phyloP scores from a whole-genome alignment of 2,113 vertebrate genomes.

The Gobio gobio region DNA sequence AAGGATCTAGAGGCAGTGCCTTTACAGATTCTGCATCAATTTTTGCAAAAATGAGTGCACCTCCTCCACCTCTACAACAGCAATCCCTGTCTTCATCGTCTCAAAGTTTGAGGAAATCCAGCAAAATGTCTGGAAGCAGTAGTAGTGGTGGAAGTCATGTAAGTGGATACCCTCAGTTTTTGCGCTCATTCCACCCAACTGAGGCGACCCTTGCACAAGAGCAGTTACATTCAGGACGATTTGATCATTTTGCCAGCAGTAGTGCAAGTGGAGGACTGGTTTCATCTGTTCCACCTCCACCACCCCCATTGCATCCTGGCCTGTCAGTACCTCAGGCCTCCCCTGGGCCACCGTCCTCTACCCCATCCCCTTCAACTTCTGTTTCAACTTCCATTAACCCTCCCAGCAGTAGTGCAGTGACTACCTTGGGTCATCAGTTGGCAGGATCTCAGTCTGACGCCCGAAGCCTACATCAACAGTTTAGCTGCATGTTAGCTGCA shows the following conservation, averaged over 20 bases:
- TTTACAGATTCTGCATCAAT: constrained; percentile 83
- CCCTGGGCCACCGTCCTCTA: constrained; percentile 79
- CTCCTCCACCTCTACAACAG: constrained; percentile 81
- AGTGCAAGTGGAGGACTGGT: constrained; percentile 79
- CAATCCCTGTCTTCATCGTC: constrained; percentile 79
- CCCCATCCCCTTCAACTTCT: constrained; percentile 80
- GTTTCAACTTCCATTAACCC: constrained; percentile 77
- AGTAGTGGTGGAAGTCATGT: constrained; percentile 76
- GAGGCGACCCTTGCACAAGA: constrained; percentile 82
- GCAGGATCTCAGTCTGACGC: constrained; percentile 81
- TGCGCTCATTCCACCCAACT: constrained; percentile 81
- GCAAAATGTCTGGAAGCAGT: constrained; percentile 78
- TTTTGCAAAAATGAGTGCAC: constrained; percentile 84
- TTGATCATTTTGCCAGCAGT: constrained; percentile 81
- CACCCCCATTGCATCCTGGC: constrained; percentile 80
- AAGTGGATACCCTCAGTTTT: constrained; percentile 80
- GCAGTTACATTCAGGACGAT: constrained; percentile 78
- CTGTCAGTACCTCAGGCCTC: constrained; percentile 79
- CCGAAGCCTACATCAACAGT: constrained; percentile 82
- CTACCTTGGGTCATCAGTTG: constrained; percentile 79
- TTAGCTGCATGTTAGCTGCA: constrained; percentile 84
- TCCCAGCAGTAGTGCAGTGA: constrained; percentile 80
- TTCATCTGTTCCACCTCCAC: constrained; percentile 80
- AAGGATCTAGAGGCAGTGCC: constrained; percentile 82
- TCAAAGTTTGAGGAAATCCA: constrained; percentile 81